Evolutionary conservation across 2,888 invertebrate species (phyloP).

Genomic region (Eupithecia inturbata): DNA sequence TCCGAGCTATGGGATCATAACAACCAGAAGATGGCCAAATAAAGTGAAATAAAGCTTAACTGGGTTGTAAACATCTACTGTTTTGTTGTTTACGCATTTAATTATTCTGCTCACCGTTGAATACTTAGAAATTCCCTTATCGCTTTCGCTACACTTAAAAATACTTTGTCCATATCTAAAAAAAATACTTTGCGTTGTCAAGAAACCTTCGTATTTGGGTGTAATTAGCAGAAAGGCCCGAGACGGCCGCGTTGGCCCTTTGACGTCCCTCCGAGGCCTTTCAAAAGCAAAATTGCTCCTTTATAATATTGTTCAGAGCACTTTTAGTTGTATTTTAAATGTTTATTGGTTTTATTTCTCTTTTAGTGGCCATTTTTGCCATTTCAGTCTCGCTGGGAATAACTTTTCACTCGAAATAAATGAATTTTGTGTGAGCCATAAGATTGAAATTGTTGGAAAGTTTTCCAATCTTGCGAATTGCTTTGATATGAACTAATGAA

Average conservation of each 20-base stretch:
- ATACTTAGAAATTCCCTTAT: neutral
- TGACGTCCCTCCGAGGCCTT: constrained; percentile 45
- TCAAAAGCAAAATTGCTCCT: constrained; percentile 36
- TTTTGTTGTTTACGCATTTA: neutral
- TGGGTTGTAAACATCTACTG: neutral
- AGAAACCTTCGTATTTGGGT: constrained; percentile 33
- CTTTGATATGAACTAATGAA: constrained; percentile 19
- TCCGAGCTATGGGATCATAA: neutral
- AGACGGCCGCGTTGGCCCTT: constrained; percentile 35
- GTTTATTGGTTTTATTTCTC: constrained; percentile 20
- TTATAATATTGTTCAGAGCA: constrained; percentile 31
- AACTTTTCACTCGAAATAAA: constrained; percentile 16
- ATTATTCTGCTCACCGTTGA: neutral
- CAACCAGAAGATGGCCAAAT: neutral
- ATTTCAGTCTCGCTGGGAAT: constrained; percentile 5
- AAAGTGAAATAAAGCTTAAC: neutral
- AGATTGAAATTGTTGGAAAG: constrained; percentile 15
- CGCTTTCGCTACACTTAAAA: neutral
- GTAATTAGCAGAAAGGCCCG: constrained; percentile 46
- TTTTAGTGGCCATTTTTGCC: neutral
- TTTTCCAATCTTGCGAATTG: constrained; percentile 20
- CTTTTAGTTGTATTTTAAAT: constrained; percentile 23
- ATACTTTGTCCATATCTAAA: neutral
- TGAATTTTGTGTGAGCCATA: constrained; percentile 15
- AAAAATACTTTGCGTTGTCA: constrained; percentile 14